Base-by-base conservation (phyloP, 2,888 invertebrate genomes). In the Hedya salicella region DNA sequence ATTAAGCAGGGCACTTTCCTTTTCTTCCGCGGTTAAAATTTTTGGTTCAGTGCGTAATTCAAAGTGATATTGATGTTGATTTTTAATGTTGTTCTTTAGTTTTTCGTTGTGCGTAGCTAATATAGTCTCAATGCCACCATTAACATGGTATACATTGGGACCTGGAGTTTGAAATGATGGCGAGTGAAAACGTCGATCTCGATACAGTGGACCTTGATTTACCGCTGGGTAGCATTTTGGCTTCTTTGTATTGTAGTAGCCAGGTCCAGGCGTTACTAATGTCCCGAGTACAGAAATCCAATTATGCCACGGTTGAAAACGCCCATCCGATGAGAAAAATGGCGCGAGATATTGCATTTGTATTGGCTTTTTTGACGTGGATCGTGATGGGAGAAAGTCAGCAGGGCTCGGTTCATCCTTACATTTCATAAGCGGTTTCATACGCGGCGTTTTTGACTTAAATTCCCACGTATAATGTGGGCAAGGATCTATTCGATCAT, bases 291-390 rank as follows among this genome's bases (percentile, higher is more conserved):
- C 78, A 8, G 87, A 79, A 67, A 87, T 78, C 80, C 82, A 86
- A 73, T 86, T 80, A 71, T 80, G 73, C 91, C 91, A 91, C 16
- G 85, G 83, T 49, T 76, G 72, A 71, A 91, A 87, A 32, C 90
- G 82, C 8, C 79, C 82, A 68, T 87, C 83, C 14, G 90, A 89
- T 14, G 86, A 75, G 61, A 63, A 75, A 71, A 91, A 91, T 4
- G 91, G 91, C 19, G 85, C 80, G 39, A 63, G 50, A 48, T 73
- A 72, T 74, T 88, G 88, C 40, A 80, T 57, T 39, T 75, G 62
- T 11, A 36, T 21, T 30, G 72, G 63, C 68, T 81, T 78, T 52
- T 68, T 57, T 32, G 64, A 56, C 60, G 71, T 72, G 1, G 17
- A 49, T 21, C 36, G 69, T 3, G 40, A 11, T 67, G 74, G 77